These are phyloP conservation scores for Tetrao urogallus DNA, from an alignment of 2,113 vertebrate genomes.

Conservation along the genomic window DNA sequence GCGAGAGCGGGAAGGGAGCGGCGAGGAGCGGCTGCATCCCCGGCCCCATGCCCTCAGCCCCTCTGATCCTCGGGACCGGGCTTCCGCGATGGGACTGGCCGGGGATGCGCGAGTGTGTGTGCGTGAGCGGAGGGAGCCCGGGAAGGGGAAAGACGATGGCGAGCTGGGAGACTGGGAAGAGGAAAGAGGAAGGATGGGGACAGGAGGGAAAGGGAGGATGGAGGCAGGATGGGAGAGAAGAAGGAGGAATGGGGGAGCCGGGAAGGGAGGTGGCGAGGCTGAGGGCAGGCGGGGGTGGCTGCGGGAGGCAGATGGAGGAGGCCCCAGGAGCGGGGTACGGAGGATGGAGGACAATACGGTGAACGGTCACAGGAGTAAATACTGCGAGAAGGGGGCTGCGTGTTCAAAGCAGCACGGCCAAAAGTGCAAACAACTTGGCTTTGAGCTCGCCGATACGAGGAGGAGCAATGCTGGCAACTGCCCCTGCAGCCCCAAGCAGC, in stretches of 20 bases:
- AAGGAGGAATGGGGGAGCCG: background rate
- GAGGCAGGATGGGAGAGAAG: background rate
- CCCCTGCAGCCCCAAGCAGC: background rate
- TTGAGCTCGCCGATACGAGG: constrained; percentile 18
- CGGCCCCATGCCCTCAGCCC: background rate
- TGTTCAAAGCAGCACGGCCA: background rate
- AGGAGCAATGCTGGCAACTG: constrained; percentile 41
- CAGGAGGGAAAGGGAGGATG: background rate
- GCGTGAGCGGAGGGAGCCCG: background rate
- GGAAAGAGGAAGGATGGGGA: background rate
- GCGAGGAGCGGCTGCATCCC: background rate
- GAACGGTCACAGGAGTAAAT: background rate
- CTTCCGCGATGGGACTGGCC: background rate
- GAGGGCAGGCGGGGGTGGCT: background rate
- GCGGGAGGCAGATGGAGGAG: background rate
- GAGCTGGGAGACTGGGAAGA: background rate
- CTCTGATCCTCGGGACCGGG: background rate
- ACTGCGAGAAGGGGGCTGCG: background rate
- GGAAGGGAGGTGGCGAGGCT: background rate
- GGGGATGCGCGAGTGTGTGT: background rate
- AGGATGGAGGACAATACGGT: background rate
- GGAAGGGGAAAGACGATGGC: background rate
- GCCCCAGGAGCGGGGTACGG: background rate
- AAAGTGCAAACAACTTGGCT: constrained; percentile 49
- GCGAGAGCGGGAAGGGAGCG: constrained; percentile 4